Evolutionary conservation across 2,888 invertebrate genomes (phyloP), one percentile per base, ranked within the genome.

Genomic region (Tetragonisca angustula): DNA sequence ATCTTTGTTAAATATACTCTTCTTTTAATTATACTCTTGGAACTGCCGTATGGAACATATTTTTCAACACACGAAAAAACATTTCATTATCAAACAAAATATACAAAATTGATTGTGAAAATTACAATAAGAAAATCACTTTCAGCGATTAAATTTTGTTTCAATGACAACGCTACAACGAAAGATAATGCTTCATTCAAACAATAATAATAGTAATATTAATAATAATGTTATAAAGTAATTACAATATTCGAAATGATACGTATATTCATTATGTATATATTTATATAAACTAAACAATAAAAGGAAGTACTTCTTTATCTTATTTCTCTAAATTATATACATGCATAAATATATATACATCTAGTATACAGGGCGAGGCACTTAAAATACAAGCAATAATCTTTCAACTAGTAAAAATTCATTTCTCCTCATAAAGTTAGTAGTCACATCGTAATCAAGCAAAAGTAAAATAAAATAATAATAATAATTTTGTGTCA

Each of bases 141-240:
- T 36, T 56, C 6, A 15, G 15, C 27, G 43, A 50, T 56, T 50
- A 6, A 62, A 62, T 61, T 54, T 50, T 36, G 43, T 54, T 36
- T 67, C 32, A 27, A 36, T 32, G 17, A 36, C 56, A 68, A 64
- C 17, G 27, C 52, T 74, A 43, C 15, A 76, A 70, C 27, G n/a
- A 62, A 75, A 36, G 17, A 67, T 54, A 79, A 64, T 68, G 36
- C 70, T 82, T 24, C 36, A 17, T 86, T 87, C 78, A n/a, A 36
- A 52, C 62, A 64, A n/a, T 13, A 32, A 36, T 71, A n/a, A 69
- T 69, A n/a, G 27, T 27, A 43, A 27, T 36, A 15, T 2, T 43
- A 54, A 15, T 84, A 85, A 82, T 89, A 89, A 81, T 92, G 87
- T 90, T 92, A 92, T 90, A 91, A 79, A 90, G 76, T 86, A 87